These are phyloP conservation scores for Corticium candelabrum DNA, from an alignment of 37 sponge, comb jelly and placozoan genomes.

Conservation along the genomic window DNA sequence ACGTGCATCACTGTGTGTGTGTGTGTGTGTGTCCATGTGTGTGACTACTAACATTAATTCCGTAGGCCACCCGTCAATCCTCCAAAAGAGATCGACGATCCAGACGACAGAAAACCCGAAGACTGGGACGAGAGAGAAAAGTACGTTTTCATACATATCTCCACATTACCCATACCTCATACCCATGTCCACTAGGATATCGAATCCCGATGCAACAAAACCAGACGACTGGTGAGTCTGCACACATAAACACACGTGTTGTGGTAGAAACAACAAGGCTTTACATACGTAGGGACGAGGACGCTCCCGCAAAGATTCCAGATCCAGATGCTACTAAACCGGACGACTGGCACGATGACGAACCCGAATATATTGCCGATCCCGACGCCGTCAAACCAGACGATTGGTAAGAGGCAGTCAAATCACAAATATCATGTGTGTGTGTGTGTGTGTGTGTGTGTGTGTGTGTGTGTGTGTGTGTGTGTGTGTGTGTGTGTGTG, in stretches of 20 bases:
- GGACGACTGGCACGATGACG: constrained; percentile 90
- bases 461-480: no score
- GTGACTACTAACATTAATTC: neutral
- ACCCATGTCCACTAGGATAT: constrained; percentile 46
- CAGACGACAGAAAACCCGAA: constrained; percentile 78
- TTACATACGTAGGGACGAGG: constrained; percentile 66
- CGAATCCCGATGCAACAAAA: constrained; percentile 79
- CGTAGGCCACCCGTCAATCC: constrained; percentile 73
- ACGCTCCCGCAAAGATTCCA: constrained; percentile 83
- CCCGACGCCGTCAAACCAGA: constrained; percentile 86
- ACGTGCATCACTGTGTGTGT: neutral
- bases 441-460: no score
- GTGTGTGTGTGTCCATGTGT: no score
- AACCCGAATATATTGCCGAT: constrained; percentile 77
- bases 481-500: no score
- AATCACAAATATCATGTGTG: neutral
- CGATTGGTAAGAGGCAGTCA: constrained; percentile 62
- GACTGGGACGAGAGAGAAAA: constrained; percentile 98
- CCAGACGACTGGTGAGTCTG: constrained; percentile 84
- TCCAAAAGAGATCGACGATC: constrained; percentile 89
- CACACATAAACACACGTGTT: constrained; percentile 11
- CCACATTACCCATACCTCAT: neutral
- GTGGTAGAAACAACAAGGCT: neutral
- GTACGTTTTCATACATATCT: no score
- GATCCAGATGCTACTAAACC: constrained; percentile 90